Conservation (phyloP, 1,140 invertebrate species). For the Lasioglossum baleicum region DNA sequence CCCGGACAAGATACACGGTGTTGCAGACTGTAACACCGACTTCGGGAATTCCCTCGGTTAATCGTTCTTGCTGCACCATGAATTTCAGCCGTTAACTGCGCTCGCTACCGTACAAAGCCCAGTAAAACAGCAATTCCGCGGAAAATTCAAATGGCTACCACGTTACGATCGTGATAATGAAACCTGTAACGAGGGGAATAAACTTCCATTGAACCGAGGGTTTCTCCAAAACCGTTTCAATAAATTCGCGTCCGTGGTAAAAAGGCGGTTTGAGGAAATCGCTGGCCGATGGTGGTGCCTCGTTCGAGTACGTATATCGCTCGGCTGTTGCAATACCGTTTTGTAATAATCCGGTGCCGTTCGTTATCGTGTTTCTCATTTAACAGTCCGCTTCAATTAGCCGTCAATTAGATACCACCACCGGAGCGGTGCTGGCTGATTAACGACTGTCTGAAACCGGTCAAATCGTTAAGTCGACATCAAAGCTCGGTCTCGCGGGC, state of each 20-base stretch:
- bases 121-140: too few species aligned
- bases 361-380: conserved; percentile 65
- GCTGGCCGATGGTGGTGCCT: conserved; percentile 16
- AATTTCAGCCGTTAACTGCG: too few species aligned
- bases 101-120: too few species aligned
- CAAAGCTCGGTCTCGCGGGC: conserved; percentile 41
- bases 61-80: conserved; percentile 27
- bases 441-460: conserved; percentile 61
- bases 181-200: too few species aligned
- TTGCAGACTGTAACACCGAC: too few species aligned
- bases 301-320: conserved; percentile 27
- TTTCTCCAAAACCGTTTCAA: too few species aligned
- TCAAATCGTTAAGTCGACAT: conserved; percentile 64
- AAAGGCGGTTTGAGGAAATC: conserved; percentile 12
- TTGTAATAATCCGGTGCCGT: conserved; percentile 59
- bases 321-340: conserved; percentile 50
- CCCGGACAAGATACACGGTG: too few species aligned
- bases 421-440: conserved; percentile 49
- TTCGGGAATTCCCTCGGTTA: conserved; percentile 31
- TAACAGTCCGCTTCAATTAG: conserved; percentile 65
- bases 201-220: too few species aligned
- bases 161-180: too few species aligned
- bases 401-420: conserved; percentile 65
- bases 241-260: too few species aligned
- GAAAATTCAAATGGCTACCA: too few species aligned